phyloP scores from a whole-genome alignment of 2,888 invertebrate species.

The Hipparchia semele region DNA sequence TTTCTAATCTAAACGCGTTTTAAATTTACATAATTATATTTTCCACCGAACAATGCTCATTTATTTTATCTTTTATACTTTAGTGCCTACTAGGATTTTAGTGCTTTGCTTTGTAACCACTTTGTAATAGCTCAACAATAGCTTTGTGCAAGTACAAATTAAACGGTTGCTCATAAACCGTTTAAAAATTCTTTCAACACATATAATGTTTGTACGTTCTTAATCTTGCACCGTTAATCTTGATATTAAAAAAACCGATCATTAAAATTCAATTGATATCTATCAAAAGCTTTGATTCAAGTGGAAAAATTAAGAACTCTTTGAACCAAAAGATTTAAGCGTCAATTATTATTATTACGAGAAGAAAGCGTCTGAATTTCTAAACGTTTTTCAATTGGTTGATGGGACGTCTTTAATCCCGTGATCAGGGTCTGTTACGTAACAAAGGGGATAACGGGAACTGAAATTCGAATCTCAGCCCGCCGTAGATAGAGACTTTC shows the following conservation, averaged over 20 bases:
- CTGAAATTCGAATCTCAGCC: slow-evolving; percentile 31
- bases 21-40: slow-evolving; percentile 31
- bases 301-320: slow-evolving; percentile 12
- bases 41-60: slow-evolving; percentile 21
- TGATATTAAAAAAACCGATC: not conserved
- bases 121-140: not conserved
- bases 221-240: not conserved
- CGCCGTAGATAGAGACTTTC: slow-evolving; percentile 14
- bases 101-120: not conserved
- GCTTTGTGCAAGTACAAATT: not conserved
- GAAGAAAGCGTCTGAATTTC: slow-evolving; percentile 15
- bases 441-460: slow-evolving; percentile 34
- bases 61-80: slow-evolving; percentile 15
- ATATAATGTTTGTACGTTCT: not conserved
- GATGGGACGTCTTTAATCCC: slow-evolving; percentile 19
- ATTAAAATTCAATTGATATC: slow-evolving; percentile 3
- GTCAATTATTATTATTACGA: slow-evolving; percentile 26
- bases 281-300: slow-evolving; percentile 15
- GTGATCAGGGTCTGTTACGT: slow-evolving; percentile 27
- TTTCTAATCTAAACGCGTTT: slow-evolving; percentile 30
- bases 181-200: not conserved
- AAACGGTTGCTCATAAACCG: not conserved
- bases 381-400: slow-evolving; percentile 14
- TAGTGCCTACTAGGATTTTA: not conserved
- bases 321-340: slow-evolving; percentile 6